A percentile compares a stretch with the other conserved stretches of the same genome.
Conservation (phyloP, 2,888 invertebrate species). For the Acanthoscelides obtectus region DNA sequence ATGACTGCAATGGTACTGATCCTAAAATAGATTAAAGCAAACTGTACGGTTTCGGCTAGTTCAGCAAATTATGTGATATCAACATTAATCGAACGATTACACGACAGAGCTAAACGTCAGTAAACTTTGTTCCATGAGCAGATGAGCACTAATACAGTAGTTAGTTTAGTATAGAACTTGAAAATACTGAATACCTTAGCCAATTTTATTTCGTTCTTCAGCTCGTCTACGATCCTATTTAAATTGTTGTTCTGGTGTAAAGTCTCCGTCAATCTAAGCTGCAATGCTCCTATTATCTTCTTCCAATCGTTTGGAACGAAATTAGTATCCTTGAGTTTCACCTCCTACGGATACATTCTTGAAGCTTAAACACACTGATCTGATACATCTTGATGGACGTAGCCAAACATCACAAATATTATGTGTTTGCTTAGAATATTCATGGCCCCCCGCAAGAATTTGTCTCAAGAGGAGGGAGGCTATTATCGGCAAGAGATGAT, state of each 20-base stretch:
- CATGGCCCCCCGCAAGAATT: too few species aligned
- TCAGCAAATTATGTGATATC: too few species aligned
- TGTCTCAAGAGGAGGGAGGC: too few species aligned
- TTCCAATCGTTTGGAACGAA: conserved; percentile 30
- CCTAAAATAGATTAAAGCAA: conserved; percentile 5
- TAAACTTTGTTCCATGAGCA: too few species aligned
- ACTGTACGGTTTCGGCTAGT: too few species aligned
- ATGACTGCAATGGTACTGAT: conserved; percentile 14
- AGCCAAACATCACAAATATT: too few species aligned
- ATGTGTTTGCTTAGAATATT: too few species aligned
- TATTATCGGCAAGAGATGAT: too few species aligned
- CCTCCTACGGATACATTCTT: not conserved
- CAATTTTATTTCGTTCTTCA: conserved; percentile 14
- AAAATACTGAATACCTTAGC: conserved; percentile 16
- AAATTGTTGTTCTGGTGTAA: conserved; percentile 30
- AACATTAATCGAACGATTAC: too few species aligned
- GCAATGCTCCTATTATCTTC: conserved; percentile 29
- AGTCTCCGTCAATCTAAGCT: conserved; percentile 31
- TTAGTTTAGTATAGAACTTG: not conserved
- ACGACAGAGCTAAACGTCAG: too few species aligned
- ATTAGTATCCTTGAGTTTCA: conserved; percentile 22
- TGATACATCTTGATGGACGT: too few species aligned
- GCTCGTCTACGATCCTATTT: conserved; percentile 19
- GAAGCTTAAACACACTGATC: not conserved
- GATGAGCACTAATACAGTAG: not conserved